These are phyloP conservation scores for Chelon labrosus DNA, from an alignment of 2,797 vertebrate genomes.

Conservation along the genomic window DNA sequence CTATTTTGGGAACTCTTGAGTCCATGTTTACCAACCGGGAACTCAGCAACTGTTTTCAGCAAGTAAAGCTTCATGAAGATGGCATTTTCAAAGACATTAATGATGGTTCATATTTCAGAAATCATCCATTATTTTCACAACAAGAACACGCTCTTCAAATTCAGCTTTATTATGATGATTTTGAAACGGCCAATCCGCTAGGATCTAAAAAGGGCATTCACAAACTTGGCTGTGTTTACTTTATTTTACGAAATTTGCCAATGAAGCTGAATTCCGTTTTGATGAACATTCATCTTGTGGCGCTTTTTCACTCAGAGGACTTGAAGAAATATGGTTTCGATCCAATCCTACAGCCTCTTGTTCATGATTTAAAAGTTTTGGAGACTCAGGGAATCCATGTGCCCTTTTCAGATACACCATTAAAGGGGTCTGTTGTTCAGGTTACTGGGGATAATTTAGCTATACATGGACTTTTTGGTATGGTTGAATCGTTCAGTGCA, in stretches of 20 bases:
- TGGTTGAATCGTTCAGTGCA: no score
- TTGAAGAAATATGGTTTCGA: slow-evolving; percentile 2
- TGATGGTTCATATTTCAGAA: neutral
- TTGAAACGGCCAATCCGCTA: slow-evolving; percentile 9
- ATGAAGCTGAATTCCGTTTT: slow-evolving; percentile 23
- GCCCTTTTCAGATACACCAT: neutral
- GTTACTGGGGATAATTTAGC: no score
- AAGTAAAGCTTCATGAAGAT: no score
- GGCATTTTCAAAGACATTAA: no score
- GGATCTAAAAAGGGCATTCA: slow-evolving; percentile 4
- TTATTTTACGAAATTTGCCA: neutral
- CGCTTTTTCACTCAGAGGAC: slow-evolving; percentile 1
- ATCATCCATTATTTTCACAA: neutral
- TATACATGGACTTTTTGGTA: no score
- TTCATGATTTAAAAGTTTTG: neutral
- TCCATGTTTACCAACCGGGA: no score
- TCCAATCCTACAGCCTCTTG: neutral
- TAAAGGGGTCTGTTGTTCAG: no score
- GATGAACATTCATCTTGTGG: slow-evolving; percentile 24
- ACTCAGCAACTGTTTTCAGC: no score
- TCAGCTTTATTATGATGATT: neutral
- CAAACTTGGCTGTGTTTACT: slow-evolving; percentile 12
- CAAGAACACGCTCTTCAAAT: neutral
- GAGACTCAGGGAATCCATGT: neutral
- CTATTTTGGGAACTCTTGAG: no score